These are phyloP conservation scores for Formicarius rufipectus DNA, from an alignment of 2,113 vertebrate genomes.

Conservation along the genomic window DNA sequence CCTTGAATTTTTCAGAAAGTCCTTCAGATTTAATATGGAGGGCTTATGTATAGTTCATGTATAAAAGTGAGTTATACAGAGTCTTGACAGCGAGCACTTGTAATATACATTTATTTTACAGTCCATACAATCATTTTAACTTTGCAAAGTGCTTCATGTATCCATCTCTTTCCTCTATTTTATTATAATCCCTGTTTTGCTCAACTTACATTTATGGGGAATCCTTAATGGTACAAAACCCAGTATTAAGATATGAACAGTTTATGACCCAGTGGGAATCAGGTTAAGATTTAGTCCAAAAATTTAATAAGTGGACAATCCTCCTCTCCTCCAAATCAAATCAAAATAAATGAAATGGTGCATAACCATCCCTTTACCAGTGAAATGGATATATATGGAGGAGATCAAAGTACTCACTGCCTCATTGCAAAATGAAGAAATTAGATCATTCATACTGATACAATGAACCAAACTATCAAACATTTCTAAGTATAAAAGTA, in stretches of 20 bases:
- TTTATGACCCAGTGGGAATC: background rate
- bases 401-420: background rate
- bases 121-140: conserved; percentile 52
- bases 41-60: conserved; percentile 50
- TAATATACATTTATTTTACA: conserved; percentile 74
- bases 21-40: conserved; percentile 69
- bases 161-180: conserved; percentile 57
- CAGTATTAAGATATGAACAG: background rate
- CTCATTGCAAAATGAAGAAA: background rate
- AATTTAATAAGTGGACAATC: background rate
- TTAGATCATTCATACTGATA: background rate
- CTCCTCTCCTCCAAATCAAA: background rate
- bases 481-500: background rate
- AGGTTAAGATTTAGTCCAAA: background rate
- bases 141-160: conserved; percentile 40
- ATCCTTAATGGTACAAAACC: background rate
- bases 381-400: background rate
- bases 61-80: conserved; percentile 55
- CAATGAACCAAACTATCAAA: background rate
- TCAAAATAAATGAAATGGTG: background rate
- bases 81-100: conserved; percentile 57
- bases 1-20: conserved; percentile 76
- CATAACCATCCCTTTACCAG: background rate
- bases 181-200: conserved; percentile 53
- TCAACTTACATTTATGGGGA: background rate